Percentiles rank a stretch among this genome's conserved stretches.
Evolutionary conservation across 2,888 invertebrate genomes (phyloP).

Genomic region (Melinaea marsaeus): DNA sequence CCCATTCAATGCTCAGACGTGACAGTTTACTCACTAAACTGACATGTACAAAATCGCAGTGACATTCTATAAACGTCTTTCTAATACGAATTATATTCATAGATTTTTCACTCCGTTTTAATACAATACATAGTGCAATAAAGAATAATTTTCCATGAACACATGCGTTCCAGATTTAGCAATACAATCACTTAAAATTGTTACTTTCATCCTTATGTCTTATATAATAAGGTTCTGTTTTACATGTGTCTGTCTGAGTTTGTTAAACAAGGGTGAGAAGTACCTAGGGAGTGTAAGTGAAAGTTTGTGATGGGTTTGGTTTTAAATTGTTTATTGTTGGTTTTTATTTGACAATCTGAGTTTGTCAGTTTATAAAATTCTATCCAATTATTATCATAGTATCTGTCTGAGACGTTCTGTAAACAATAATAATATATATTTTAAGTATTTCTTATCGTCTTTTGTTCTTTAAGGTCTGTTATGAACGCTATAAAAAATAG

Average conservation of each 20-base stretch:
- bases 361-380: constrained; percentile 31
- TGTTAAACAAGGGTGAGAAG: constrained; percentile 34
- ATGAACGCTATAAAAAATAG: too few relatives aligned
- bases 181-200: constrained; percentile 10
- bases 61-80: constrained; percentile 68
- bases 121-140: constrained; percentile 25
- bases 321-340: constrained; percentile 61
- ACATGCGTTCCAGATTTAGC: constrained; percentile 17
- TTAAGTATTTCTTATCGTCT: not conserved
- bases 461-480: not conserved
- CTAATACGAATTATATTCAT: constrained; percentile 46
- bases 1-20: constrained; percentile 44
- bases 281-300: constrained; percentile 39
- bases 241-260: constrained; percentile 19
- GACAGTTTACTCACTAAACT: constrained; percentile 62
- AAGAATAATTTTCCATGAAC: constrained; percentile 26
- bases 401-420: constrained; percentile 12
- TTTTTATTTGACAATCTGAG: constrained; percentile 32
- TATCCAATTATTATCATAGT: constrained; percentile 26
- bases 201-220: constrained; percentile 28
- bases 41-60: constrained; percentile 72
- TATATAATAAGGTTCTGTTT: constrained; percentile 37
- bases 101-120: constrained; percentile 19
- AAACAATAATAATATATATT: not conserved
- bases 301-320: constrained; percentile 62